Conservation (phyloP, 2,113 vertebrate genomes). For the Hydrolagus affinis region DNA sequence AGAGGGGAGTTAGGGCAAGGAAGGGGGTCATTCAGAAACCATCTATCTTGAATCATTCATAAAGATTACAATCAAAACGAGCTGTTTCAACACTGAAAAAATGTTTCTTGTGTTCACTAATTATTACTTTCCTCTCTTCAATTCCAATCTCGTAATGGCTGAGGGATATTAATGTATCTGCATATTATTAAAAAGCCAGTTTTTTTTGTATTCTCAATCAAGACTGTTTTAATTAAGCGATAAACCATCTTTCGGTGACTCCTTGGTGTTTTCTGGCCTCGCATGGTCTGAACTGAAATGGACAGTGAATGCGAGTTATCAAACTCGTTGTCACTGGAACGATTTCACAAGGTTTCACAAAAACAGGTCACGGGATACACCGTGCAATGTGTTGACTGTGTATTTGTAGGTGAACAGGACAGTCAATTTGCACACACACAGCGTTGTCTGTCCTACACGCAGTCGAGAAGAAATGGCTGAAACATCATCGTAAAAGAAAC, state of each 20-base stretch:
- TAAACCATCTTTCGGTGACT: neutral
- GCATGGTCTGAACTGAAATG: neutral
- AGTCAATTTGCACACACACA: no score
- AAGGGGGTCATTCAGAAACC: neutral
- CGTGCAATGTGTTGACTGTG: no score
- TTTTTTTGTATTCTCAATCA: conserved; percentile 1
- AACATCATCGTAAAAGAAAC: no score
- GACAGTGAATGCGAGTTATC: neutral
- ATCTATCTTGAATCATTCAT: neutral
- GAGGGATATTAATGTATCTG: neutral
- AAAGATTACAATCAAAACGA: no score
- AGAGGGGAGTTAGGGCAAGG: no score
- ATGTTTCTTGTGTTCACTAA: neutral
- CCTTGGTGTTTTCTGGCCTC: no score
- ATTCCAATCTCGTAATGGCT: neutral
- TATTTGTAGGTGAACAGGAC: no score
- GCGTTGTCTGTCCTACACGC: no score
- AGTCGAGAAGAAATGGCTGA: no score
- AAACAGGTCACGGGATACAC: no score
- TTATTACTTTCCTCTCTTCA: neutral
- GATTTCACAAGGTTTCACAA: neutral
- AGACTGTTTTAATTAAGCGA: neutral
- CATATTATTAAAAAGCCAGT: neutral
- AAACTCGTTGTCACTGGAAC: no score
- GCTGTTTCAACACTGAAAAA: neutral